Evolutionary conservation across 1,140 invertebrate species (phyloP), one percentile per base, ranked within the genome.

Genomic region (Psix sp.): DNA sequence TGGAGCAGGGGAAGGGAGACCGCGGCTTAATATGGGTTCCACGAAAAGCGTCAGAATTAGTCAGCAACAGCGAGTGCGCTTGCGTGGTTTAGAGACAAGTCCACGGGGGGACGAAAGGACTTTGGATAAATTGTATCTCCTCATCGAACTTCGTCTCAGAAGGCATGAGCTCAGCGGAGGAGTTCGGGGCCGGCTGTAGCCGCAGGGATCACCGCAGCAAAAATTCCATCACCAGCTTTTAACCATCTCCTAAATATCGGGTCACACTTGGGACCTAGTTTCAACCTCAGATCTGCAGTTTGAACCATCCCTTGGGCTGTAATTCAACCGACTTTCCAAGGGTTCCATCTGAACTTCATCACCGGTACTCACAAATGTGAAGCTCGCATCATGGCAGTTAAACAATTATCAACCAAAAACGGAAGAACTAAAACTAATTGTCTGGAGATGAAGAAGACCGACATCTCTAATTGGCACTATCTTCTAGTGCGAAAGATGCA

Each of bases 31-130:
- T 68, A 68, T 21, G 15, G 16, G 42, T 56, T 52, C 43, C 51
- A 49, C 60, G 68, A 62, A 57, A 77, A 67, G 49, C 33, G 21
- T 46, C 63, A 54, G 62, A 67, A 77, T 80, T 81, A 85, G 84
- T 85, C 80, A 72, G 81, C 81, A 70, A 78, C 80, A 82, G 82
- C 60, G 48, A 79, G 79, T 82, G 82, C 84, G 84, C 84, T 80
- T 84, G 82, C 83, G 82, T 82, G 72, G 71, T 76, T 82, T 72
- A 75, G 62, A 71, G 75, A 74, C 72, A 62, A 43, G 40, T 46
- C 54, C 63, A 52, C 20, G 11, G 17, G 16, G 17, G 14, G 71
- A 62, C 74, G 73, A 73, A 10, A 45, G 42, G 10, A 13, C 7
- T 29, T 20, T 3, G 29, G 9, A 63, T 63, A 63, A 62, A 62